Conservation (phyloP, 2,113 vertebrate genomes). For the Ochotona princeps region DNA sequence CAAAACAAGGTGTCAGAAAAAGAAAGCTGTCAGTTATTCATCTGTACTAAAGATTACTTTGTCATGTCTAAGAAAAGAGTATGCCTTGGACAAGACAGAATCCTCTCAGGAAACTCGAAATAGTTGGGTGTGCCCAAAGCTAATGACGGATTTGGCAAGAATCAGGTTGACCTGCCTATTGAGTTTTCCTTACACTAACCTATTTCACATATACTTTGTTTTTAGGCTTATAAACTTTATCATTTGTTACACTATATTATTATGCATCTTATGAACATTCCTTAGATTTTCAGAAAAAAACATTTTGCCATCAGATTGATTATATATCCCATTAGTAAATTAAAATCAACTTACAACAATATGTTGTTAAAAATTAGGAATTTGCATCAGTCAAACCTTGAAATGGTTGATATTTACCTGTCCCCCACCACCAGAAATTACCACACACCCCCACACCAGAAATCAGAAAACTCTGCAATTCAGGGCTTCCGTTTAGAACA, state of each 20-base stretch:
- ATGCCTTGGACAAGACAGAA: not conserved
- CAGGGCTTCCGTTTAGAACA: not conserved
- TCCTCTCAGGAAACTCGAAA: not conserved
- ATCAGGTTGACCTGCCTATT: constrained; percentile 61
- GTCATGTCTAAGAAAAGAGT: constrained; percentile 25
- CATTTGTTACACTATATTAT: not conserved
- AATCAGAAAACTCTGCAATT: not conserved
- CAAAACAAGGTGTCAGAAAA: constrained; percentile 27
- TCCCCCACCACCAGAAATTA: too few species aligned
- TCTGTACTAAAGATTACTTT: constrained; percentile 30
- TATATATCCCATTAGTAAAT: not conserved
- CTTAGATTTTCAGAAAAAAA: not conserved
- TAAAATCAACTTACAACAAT: not conserved
- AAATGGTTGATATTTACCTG: too few species aligned
- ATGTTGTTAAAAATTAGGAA: not conserved
- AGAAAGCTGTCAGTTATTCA: not conserved
- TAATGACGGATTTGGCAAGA: constrained; percentile 64
- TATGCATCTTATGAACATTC: not conserved
- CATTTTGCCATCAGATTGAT: not conserved
- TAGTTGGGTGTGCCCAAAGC: constrained; percentile 17
- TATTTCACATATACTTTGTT: constrained; percentile 38
- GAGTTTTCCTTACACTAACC: constrained; percentile 60
- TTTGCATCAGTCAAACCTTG: not conserved
- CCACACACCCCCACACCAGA: not conserved
- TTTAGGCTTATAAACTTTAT: not conserved